Percentiles rank a stretch among this genome's conserved stretches.
These are phyloP conservation scores for Meloidogyne exigua DNA, from an alignment of 1,140 invertebrate genomes.

Conservation along the genomic window DNA sequence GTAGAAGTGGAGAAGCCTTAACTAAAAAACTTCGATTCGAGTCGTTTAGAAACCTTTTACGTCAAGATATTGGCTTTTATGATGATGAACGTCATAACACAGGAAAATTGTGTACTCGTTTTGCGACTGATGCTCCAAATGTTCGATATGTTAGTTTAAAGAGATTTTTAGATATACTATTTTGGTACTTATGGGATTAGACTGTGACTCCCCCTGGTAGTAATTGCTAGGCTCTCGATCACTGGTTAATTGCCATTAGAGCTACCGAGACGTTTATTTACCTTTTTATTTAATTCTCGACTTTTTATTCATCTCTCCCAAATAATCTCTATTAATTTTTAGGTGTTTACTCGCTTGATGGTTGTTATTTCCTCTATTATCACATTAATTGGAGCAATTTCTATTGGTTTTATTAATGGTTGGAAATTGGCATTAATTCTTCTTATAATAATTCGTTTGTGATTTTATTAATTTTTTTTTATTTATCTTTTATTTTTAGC, in stretches of 20 bases:
- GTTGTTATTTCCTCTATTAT: slow-evolving; percentile 65
- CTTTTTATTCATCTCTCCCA: no score
- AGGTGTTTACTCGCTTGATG: slow-evolving; percentile 67
- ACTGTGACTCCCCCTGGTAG: no score
- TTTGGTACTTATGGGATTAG: no score
- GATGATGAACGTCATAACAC: slow-evolving; percentile 68
- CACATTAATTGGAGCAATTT: slow-evolving; percentile 64
- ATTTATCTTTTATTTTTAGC: slow-evolving; percentile 6
- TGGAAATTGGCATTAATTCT: slow-evolving; percentile 66
- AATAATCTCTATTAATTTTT: slow-evolving; percentile 25
- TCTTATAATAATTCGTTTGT: slow-evolving; percentile 64
- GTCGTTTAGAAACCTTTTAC: slow-evolving; percentile 66
- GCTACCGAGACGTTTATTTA: no score
- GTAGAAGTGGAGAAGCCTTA: slow-evolving; percentile 66
- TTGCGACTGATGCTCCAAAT: slow-evolving; percentile 68
- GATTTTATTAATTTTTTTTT: slow-evolving; percentile 50
- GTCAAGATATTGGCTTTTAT: slow-evolving; percentile 68
- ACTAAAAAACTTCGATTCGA: slow-evolving; percentile 66
- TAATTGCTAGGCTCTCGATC: no score
- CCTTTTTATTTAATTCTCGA: no score
- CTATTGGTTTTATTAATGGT: slow-evolving; percentile 65
- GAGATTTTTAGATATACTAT: no score
- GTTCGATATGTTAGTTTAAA: slow-evolving; percentile 64
- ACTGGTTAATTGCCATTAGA: no score
- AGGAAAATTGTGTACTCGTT: slow-evolving; percentile 67